Evolutionary conservation across 2,797 vertebrate genomes (phyloP).

Genomic region (Sus cebifrons): DNA sequence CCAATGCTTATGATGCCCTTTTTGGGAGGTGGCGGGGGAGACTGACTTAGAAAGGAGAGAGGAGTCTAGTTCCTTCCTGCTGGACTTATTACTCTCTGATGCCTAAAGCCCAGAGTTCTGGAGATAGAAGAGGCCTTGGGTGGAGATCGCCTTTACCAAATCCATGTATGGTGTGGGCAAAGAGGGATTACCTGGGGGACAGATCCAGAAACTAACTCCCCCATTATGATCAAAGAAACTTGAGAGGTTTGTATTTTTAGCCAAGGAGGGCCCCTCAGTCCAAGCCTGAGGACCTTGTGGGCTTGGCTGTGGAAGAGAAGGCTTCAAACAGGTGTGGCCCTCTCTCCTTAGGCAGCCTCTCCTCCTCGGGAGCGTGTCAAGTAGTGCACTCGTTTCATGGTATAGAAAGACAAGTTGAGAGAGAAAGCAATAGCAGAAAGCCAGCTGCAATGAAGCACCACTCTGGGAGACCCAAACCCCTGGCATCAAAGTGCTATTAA

Average conservation of each 20-base stretch:
- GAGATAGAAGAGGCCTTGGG: slow-evolving; percentile 25
- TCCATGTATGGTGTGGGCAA: background rate
- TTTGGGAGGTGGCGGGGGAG: background rate
- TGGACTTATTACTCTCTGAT: slow-evolving; percentile 37
- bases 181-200: slow-evolving; percentile 41
- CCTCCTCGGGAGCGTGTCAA: slow-evolving; percentile 54
- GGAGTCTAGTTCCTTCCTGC: background rate
- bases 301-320: slow-evolving; percentile 63
- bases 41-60: slow-evolving; percentile 35
- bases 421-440: slow-evolving; percentile 20
- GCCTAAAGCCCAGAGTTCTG: background rate
- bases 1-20: background rate
- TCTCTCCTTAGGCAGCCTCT: background rate
- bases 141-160: slow-evolving; percentile 43
- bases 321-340: slow-evolving; percentile 62
- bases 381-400: slow-evolving; percentile 31
- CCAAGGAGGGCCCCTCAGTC: background rate
- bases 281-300: slow-evolving; percentile 22
- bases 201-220: slow-evolving; percentile 22
- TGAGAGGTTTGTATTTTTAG: slow-evolving; percentile 75
- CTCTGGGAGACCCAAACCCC: slow-evolving; percentile 33
- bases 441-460: slow-evolving; percentile 60
- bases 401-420: slow-evolving; percentile 61
- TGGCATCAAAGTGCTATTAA: slow-evolving; percentile 61
- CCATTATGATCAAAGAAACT: slow-evolving; percentile 59